Evolutionary conservation across 2,113 vertebrate species (phyloP).

Genomic region (Hippotragus niger): DNA sequence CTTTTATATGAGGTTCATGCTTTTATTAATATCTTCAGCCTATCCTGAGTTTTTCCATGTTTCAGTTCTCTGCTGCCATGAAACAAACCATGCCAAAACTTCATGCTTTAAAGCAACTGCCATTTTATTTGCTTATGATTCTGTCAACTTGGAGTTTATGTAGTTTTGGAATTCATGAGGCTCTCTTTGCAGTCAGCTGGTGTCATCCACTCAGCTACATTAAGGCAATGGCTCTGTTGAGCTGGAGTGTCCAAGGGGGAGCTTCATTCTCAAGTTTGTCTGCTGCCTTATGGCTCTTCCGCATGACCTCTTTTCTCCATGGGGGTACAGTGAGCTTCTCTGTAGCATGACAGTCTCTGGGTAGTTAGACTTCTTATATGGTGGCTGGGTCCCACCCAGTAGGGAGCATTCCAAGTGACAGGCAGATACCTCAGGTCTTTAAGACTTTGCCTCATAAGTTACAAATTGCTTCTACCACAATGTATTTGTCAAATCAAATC

Average conservation of each 20-base stretch:
- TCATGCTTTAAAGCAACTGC: neutral
- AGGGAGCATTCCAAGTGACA: neutral
- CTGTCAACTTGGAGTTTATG: neutral
- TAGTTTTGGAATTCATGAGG: neutral
- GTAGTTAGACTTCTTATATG: neutral
- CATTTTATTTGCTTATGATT: neutral
- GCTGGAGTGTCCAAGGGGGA: neutral
- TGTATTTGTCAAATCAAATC: conserved; percentile 5
- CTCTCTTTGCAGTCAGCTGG: neutral
- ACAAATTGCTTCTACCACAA: neutral
- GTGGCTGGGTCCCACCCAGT: neutral
- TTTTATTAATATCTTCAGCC: neutral
- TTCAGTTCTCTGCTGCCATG: neutral
- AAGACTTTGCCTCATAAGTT: neutral
- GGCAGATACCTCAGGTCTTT: neutral
- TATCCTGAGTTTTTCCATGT: neutral
- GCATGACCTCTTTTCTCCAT: neutral
- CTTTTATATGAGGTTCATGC: neutral
- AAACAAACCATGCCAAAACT: neutral
- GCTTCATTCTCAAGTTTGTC: neutral
- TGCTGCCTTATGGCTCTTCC: neutral
- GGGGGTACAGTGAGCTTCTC: neutral
- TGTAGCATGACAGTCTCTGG: neutral
- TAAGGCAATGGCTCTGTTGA: neutral
- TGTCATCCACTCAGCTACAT: neutral